A percentile compares a stretch with the other conserved stretches of the same genome.
Conservation (phyloP, 2,797 vertebrate genomes). For the Poecilia velifera region DNA sequence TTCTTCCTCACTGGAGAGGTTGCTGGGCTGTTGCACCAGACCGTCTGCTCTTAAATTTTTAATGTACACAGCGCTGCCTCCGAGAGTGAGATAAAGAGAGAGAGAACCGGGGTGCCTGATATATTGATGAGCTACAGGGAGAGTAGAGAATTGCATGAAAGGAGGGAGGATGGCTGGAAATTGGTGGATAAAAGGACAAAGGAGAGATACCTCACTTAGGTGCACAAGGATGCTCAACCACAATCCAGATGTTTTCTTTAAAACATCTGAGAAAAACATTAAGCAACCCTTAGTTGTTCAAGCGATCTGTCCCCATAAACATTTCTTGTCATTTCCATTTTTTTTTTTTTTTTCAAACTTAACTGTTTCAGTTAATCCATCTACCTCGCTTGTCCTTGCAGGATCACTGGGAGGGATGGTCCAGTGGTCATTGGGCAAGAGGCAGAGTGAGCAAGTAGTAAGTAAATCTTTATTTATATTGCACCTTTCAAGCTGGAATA, state of each 20-base stretch:
- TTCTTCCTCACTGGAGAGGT: constrained; percentile 46
- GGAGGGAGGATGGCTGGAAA: constrained; percentile 26
- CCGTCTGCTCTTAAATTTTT: constrained; percentile 80
- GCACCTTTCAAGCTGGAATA: background rate
- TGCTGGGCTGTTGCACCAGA: constrained; percentile 75
- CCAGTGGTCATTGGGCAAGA: background rate
- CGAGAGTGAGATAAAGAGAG: constrained; percentile 66
- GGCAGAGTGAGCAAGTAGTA: background rate
- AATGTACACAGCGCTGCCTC: constrained; percentile 68
- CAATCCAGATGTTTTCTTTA: constrained; percentile 11
- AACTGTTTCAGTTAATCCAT: background rate
- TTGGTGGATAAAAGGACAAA: constrained; percentile 21
- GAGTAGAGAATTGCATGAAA: constrained; percentile 33
- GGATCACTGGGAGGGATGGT: background rate
- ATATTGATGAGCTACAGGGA: constrained; percentile 68
- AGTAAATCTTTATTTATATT: background rate
- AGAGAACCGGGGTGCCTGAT: constrained; percentile 69
- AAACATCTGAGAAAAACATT: background rate
- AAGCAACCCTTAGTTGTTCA: background rate
- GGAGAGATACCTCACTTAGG: constrained; percentile 36
- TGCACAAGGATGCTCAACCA: constrained; percentile 11
- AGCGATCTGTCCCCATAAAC: background rate
- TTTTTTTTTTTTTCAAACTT: background rate
- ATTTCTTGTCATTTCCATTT: too few species aligned
- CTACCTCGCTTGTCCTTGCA: background rate